phyloP scores from a whole-genome alignment of 2,797 vertebrate species.

The Vireo griseus region DNA sequence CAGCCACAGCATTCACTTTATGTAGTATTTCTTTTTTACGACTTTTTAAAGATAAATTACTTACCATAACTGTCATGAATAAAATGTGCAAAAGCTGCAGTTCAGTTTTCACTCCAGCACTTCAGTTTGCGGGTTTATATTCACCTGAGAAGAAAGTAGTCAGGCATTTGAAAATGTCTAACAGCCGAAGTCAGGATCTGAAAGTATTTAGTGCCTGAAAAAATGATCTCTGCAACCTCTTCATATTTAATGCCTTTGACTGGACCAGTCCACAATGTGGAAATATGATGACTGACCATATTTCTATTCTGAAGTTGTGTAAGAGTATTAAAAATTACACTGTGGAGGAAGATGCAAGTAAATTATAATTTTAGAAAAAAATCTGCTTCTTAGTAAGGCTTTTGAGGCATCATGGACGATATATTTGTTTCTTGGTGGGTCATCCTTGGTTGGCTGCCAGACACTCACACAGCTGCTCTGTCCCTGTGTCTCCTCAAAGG shows the following conservation, averaged over 20 bases:
- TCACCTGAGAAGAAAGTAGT: neutral
- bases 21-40: neutral
- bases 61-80: neutral
- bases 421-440: neutral
- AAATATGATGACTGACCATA: neutral
- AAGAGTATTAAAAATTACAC: neutral
- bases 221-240: neutral
- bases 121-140: neutral
- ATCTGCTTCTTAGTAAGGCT: neutral
- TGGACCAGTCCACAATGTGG: neutral
- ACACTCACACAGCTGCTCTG: neutral
- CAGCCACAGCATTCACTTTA: neutral
- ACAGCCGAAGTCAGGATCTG: neutral
- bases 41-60: neutral
- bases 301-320: neutral
- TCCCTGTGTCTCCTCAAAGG: neutral
- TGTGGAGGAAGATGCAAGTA: neutral
- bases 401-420: neutral
- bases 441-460: neutral
- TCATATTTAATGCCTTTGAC: neutral
- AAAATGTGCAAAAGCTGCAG: neutral
- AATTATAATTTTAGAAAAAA: neutral
- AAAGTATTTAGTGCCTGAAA: neutral
- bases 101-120: neutral
- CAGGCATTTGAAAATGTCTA: neutral